These are phyloP conservation scores for Megalonaias nervosa DNA, from an alignment of 1,140 invertebrate genomes.

Conservation along the genomic window DNA sequence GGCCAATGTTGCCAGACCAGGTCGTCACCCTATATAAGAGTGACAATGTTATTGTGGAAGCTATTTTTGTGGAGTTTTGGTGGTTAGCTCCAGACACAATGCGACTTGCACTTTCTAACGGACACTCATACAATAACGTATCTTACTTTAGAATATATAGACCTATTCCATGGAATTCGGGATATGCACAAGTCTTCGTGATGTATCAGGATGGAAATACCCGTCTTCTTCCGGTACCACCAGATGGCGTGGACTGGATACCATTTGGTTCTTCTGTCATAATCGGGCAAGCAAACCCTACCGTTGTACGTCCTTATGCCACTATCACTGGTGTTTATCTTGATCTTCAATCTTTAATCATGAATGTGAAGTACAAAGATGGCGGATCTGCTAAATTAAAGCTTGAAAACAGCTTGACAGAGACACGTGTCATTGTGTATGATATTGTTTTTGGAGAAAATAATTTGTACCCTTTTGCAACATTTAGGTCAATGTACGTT, in stretches of 20 bases:
- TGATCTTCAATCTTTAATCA: slow-evolving; percentile 17
- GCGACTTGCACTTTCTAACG: slow-evolving; percentile 27
- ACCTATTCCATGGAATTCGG: slow-evolving; percentile 32
- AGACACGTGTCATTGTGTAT: slow-evolving; percentile 28
- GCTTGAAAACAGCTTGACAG: slow-evolving; percentile 23
- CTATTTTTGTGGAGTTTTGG: slow-evolving; percentile 46
- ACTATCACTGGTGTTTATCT: slow-evolving; percentile 34
- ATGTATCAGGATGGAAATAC: slow-evolving; percentile 48
- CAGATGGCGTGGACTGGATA: slow-evolving; percentile 43
- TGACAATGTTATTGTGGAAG: slow-evolving; percentile 36
- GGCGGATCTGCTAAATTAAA: slow-evolving; percentile 28
- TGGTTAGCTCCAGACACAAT: slow-evolving; percentile 43
- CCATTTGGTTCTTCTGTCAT: slow-evolving; percentile 50
- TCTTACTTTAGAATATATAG: slow-evolving; percentile 41
- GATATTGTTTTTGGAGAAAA: slow-evolving; percentile 30
- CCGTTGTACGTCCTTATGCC: slow-evolving; percentile 37
- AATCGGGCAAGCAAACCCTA: slow-evolving; percentile 36
- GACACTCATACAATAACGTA: slow-evolving; percentile 27
- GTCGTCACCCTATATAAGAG: slow-evolving; percentile 31
- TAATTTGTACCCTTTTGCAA: slow-evolving; percentile 44
- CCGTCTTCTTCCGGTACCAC: slow-evolving; percentile 35
- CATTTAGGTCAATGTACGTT: slow-evolving; percentile 54
- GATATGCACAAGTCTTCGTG: slow-evolving; percentile 44
- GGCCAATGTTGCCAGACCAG: slow-evolving; percentile 34
- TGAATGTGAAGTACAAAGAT: slow-evolving; percentile 38